Evolutionary conservation across 2,888 invertebrate species (phyloP).

Genomic region (Allolobophora icterica): DNA sequence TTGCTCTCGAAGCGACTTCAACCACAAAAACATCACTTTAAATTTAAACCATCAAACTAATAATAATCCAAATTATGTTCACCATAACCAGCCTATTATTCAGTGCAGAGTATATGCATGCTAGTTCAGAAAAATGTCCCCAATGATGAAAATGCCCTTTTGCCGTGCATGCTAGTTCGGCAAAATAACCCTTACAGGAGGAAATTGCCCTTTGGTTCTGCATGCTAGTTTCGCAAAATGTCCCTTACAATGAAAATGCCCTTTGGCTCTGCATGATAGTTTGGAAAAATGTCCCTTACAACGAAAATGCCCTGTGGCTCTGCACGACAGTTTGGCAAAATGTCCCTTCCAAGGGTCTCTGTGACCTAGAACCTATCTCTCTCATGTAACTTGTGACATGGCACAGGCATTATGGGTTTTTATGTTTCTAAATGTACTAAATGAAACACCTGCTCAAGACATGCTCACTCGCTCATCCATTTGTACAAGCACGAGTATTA

Average conservation of each 20-base stretch:
- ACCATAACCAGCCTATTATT: not conserved
- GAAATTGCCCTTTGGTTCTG: too few species aligned
- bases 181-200: not conserved
- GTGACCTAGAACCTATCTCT: not conserved
- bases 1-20: slow-evolving; percentile 21
- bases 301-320: not conserved
- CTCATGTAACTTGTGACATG: not conserved
- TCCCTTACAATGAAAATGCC: too few species aligned
- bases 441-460: not conserved
- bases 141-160: too few species aligned
- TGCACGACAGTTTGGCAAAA: too few species aligned
- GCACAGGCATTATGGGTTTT: not conserved
- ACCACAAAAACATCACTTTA: not conserved
- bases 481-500: not conserved
- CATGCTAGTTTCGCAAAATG: too few species aligned
- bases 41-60: slow-evolving; percentile 44
- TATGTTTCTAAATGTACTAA: not conserved
- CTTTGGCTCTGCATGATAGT: not conserved
- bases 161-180: not conserved
- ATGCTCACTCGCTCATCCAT: not conserved
- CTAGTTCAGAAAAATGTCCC: too few species aligned
- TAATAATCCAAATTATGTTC: not conserved
- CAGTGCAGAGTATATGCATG: not conserved
- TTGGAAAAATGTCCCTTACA: not conserved
- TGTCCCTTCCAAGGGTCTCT: too few species aligned